These are phyloP conservation scores for Capra hircus DNA, from an alignment of 2,113 vertebrate genomes.

Conservation along the genomic window DNA sequence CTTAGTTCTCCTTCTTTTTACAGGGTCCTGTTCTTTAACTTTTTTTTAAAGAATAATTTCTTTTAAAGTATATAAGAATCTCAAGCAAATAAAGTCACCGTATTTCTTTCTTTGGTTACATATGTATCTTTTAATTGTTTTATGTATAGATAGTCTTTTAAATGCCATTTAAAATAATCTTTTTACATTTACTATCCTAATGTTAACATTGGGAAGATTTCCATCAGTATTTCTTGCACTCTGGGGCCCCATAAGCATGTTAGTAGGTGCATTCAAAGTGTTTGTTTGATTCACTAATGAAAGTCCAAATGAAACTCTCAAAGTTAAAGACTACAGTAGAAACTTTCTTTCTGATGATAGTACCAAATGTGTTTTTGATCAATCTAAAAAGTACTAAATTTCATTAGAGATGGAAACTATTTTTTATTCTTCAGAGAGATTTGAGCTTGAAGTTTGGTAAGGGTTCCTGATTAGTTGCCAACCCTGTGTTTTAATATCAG, in stretches of 20 bases:
- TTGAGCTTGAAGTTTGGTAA: conserved; percentile 36
- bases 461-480: conserved; percentile 48
- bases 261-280: background rate
- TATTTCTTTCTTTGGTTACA: background rate
- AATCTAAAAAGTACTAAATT: conserved; percentile 45
- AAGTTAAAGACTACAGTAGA: background rate
- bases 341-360: conserved; percentile 52
- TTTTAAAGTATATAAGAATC: background rate
- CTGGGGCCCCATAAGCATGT: background rate
- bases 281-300: conserved; percentile 5
- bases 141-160: background rate
- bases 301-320: conserved; percentile 1
- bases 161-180: background rate
- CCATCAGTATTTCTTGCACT: background rate
- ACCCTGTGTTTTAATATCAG: conserved; percentile 47
- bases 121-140: background rate
- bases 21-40: background rate
- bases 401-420: conserved; percentile 28
- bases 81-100: conserved; percentile 11
- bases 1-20: conserved; percentile 3
- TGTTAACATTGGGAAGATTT: background rate
- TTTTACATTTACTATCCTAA: background rate
- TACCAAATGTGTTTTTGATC: conserved; percentile 64
- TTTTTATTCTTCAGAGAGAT: conserved; percentile 8
- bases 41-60: background rate